Percentiles rank a stretch among this genome's conserved stretches.
These are phyloP conservation scores for Rhizomys pruinosus DNA, from an alignment of 2,113 vertebrate species.

Conservation along the genomic window DNA sequence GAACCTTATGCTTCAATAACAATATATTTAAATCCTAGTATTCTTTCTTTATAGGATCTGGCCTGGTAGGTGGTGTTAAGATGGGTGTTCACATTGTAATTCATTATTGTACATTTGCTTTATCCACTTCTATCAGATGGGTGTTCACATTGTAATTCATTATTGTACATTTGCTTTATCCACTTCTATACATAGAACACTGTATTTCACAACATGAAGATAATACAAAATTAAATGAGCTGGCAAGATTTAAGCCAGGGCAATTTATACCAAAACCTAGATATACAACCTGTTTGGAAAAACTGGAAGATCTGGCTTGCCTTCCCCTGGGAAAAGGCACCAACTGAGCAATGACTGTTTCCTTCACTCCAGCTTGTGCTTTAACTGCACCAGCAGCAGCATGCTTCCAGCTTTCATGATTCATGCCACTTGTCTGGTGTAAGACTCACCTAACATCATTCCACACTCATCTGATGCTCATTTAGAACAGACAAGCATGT, in stretches of 20 bases:
- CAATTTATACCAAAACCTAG: slow-evolving; percentile 31
- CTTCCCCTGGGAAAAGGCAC: not conserved
- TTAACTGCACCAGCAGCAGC: not conserved
- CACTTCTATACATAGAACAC: not conserved
- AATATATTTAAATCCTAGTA: not conserved
- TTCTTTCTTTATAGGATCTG: not conserved
- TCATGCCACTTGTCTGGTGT: not conserved
- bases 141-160: not conserved
- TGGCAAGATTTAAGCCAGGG: not conserved
- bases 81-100: not conserved
- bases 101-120: not conserved
- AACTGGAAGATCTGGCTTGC: slow-evolving; percentile 50
- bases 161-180: not conserved
- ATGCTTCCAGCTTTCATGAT: not conserved
- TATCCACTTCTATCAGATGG: not conserved
- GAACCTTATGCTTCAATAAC: not conserved
- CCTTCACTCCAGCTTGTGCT: not conserved
- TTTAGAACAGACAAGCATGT: not conserved
- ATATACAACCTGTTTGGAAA: slow-evolving; percentile 14
- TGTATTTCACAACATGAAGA: slow-evolving; percentile 21
- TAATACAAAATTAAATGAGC: slow-evolving; percentile 11
- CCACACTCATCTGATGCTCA: not conserved
- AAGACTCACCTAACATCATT: slow-evolving; percentile 37
- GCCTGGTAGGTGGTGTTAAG: not conserved
- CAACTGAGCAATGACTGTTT: not conserved